Evolutionary conservation across 2,888 invertebrate species (phyloP).

Genomic region (Adela reaumurella): DNA sequence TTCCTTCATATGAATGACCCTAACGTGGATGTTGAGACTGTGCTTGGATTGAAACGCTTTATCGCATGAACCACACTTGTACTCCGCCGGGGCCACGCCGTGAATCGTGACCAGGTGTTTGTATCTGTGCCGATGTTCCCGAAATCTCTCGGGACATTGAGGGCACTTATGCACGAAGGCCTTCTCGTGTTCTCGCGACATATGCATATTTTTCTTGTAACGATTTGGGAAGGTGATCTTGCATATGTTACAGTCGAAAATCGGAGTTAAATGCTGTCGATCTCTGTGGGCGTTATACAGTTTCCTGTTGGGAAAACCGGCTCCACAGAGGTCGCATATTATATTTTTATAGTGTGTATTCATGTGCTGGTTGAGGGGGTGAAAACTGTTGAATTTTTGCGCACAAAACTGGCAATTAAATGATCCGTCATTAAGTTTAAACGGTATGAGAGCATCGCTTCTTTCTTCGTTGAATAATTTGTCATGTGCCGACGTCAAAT

Average conservation of each 20-base stretch:
- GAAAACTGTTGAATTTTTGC: neutral
- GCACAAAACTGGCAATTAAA: neutral
- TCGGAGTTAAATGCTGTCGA: neutral
- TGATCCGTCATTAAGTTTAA: neutral
- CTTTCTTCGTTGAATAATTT: neutral
- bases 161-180: slow-evolving; percentile 43
- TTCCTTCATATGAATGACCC: neutral
- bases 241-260: slow-evolving; percentile 37
- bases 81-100: slow-evolving; percentile 27
- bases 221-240: slow-evolving; percentile 30
- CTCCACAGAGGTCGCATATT: neutral
- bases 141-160: slow-evolving; percentile 27
- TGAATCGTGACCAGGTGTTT: slow-evolving; percentile 29
- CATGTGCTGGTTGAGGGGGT: neutral
- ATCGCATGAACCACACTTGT: slow-evolving; percentile 26
- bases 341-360: neutral
- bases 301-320: neutral
- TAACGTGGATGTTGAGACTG: slow-evolving; percentile 39
- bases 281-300: neutral
- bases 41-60: slow-evolving; percentile 36
- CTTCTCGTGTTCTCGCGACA: slow-evolving; percentile 33
- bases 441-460: neutral
- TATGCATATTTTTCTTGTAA: slow-evolving; percentile 33
- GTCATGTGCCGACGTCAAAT: neutral
- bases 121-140: slow-evolving; percentile 25